These are phyloP conservation scores for Bombycilla garrulus DNA, from an alignment of 2,113 vertebrate species.

Conservation along the genomic window DNA sequence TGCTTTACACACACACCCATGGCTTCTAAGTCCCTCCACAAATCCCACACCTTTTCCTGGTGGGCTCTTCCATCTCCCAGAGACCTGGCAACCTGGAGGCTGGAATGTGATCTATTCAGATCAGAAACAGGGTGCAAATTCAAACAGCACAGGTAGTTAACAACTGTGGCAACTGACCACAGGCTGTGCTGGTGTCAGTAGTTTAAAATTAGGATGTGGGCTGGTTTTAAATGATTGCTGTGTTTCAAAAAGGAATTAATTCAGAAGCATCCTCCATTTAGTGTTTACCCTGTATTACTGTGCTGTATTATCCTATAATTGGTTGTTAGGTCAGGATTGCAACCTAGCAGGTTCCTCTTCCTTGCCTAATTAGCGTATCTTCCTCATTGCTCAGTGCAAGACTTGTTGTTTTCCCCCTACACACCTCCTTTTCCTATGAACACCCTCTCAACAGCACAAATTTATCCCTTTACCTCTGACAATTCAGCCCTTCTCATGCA, in stretches of 20 bases:
- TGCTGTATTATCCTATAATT: not conserved
- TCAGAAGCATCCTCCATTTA: not conserved
- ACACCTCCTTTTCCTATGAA: not conserved
- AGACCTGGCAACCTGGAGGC: not conserved
- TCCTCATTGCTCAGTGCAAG: not conserved
- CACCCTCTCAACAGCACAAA: not conserved
- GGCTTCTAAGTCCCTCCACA: not conserved
- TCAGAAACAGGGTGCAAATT: not conserved
- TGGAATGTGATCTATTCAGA: fast-evolving
- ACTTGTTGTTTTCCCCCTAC: not conserved
- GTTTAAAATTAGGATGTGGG: not conserved
- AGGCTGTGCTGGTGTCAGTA: not conserved
- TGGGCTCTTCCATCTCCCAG: not conserved
- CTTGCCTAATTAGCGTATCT: not conserved
- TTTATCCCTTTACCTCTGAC: fast-evolving
- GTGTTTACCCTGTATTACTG: not conserved
- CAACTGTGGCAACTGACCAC: not conserved
- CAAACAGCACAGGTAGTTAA: not conserved
- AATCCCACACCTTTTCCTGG: not conserved
- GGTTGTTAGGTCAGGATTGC: constrained; percentile 36
- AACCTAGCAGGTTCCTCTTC: constrained; percentile 14
- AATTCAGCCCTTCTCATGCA: not conserved
- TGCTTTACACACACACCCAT: not conserved
- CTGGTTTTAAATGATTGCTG: not conserved
- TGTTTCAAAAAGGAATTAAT: not conserved